Percentiles rank a stretch among this genome's conserved stretches.
These are phyloP conservation scores for Stegostoma tigrinum DNA, from an alignment of 2,113 vertebrate species.

Conservation along the genomic window DNA sequence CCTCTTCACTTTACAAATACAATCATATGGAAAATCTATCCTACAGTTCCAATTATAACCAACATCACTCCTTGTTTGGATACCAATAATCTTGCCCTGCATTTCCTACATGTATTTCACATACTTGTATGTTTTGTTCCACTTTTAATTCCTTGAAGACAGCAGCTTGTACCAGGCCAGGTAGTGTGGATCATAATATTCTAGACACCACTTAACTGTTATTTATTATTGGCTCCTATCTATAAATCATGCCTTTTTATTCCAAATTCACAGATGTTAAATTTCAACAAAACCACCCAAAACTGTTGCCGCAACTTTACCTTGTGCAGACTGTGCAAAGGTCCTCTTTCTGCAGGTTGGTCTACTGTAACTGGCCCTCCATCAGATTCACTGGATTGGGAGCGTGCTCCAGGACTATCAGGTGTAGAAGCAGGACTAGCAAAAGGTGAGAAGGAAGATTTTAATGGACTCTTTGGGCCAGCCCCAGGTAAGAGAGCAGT, in stretches of 20 bases:
- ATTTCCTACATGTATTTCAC: neutral
- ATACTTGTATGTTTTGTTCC: neutral
- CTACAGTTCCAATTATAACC: neutral
- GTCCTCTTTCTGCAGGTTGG: conserved; percentile 58
- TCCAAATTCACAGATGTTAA: neutral
- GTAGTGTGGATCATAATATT: neutral
- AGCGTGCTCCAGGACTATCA: conserved; percentile 51
- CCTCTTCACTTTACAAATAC: neutral
- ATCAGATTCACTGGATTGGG: conserved; percentile 44
- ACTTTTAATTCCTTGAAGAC: neutral
- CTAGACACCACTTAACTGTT: neutral
- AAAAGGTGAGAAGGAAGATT: conserved; percentile 56
- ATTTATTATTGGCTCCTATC: neutral
- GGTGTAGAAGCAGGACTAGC: conserved; percentile 61
- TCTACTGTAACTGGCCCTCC: conserved; percentile 58
- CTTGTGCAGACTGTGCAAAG: conserved; percentile 64
- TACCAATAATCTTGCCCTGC: neutral
- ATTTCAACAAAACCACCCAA: neutral
- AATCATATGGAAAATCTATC: neutral
- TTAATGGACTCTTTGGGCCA: conserved; percentile 56
- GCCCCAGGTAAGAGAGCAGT: conserved; percentile 56
- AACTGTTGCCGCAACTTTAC: conserved; percentile 42
- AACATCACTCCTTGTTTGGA: neutral
- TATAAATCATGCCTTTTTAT: neutral
- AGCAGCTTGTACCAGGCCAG: neutral